These are phyloP conservation scores for Drosophila quadrilineata DNA, from an alignment of 1,140 invertebrate genomes.

Conservation along the genomic window DNA sequence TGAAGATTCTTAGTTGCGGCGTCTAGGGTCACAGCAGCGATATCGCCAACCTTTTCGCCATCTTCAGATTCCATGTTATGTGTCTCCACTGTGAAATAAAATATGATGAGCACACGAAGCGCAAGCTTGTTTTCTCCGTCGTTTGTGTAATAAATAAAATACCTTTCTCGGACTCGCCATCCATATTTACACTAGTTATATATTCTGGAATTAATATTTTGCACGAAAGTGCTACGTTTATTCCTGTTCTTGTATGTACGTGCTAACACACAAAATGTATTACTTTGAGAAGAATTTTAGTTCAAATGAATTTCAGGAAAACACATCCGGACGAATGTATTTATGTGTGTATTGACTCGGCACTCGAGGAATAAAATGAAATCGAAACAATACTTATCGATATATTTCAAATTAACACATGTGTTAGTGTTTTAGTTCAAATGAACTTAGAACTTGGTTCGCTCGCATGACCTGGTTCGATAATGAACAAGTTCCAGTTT, in stretches of 20 bases:
- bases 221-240: neutral
- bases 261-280: neutral
- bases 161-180: constrained; percentile 29
- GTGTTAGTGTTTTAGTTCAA: neutral
- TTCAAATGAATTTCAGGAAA: constrained; percentile 16
- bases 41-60: neutral
- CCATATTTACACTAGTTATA: constrained; percentile 7
- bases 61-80: constrained; percentile 3
- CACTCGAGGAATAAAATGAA: constrained; percentile 11
- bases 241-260: neutral
- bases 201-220: neutral
- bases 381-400: constrained; percentile 23
- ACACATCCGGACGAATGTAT: constrained; percentile 2
- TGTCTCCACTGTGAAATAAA: constrained; percentile 16
- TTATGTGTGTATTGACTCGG: constrained; percentile 3
- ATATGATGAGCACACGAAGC: constrained; percentile 25
- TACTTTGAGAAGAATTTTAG: neutral
- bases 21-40: neutral
- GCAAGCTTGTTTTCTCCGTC: neutral
- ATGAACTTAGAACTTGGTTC: too few relatives aligned
- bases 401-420: constrained; percentile 8
- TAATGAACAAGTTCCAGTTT: neutral
- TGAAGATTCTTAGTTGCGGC: constrained; percentile 15
- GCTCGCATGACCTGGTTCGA: too few relatives aligned
- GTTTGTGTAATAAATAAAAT: constrained; percentile 8